Base-by-base conservation (phyloP, 1,140 invertebrate genomes). In the Dinoponera quadriceps region DNA sequence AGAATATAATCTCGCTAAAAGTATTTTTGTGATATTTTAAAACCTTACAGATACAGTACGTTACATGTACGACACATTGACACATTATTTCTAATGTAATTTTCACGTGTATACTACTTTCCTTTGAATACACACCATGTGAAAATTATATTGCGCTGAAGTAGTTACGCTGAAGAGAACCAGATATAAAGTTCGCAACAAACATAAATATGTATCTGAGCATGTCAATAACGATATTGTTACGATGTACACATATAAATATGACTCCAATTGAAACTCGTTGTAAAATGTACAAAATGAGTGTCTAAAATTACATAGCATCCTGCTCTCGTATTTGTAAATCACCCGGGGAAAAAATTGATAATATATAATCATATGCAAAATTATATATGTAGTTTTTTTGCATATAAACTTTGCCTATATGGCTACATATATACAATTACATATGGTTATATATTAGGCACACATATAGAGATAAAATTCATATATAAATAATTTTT, bases 21-120 rank as follows among this genome's bases (percentile, higher is more conserved):
- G 14, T 83, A 86, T 66, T 87, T 82, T 85, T 86, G 71, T 87
- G 65, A 82, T 20, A 72, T 27, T 75, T 59, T 9, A 59, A 44
- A 72, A 20, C 5, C 7, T 22, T 83, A 83, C 78, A 83, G 78
- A 84, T 16, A n/a, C n/a, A 20, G 66, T 22, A 5, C 49, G 44
- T 60, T 83, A 48, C 20, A 27, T 60, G 44, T n/a, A n/a, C n/a
- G n/a, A n/a, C n/a, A n/a, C n/a, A n/a, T n/a, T n/a, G n/a, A n/a
- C n/a, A 66, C 33, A 66, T 59, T 57, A 59, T 38, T 55, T 72
- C 27, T 9, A 22, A 55, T 14, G 63, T 4, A 27, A 49, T 3
- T 3, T 65, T 66, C 7, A 63, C 9, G 11, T 54, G 29, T 51
- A 48, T 25, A 44, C n/a, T n/a, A 62, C 49, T 11, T 38, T 77